A percentile compares a stretch with the other conserved stretches of the same genome.
phyloP scores from a whole-genome alignment of 2,113 vertebrate genomes.

The Pelvicachromis taeniatus region DNA sequence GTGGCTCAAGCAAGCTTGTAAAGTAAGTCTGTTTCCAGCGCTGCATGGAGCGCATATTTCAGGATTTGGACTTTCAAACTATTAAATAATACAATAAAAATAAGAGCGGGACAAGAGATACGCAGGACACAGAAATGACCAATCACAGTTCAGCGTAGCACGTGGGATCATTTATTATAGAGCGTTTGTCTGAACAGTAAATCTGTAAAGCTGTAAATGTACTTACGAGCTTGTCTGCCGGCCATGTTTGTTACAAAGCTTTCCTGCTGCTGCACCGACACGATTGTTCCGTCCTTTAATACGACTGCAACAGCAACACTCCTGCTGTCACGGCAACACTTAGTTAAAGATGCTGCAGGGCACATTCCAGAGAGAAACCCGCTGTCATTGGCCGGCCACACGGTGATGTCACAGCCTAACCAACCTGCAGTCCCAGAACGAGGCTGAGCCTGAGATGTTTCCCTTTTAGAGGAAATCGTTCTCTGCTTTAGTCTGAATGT shows the following conservation, averaged over 20 bases:
- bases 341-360: background rate
- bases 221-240: background rate
- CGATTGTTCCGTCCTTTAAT: background rate
- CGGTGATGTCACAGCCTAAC: background rate
- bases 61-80: background rate
- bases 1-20: background rate
- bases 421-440: background rate
- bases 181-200: background rate
- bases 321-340: background rate
- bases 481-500: background rate
- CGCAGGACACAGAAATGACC: background rate
- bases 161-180: background rate
- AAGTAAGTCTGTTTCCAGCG: background rate
- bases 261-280: background rate
- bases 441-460: background rate
- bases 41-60: background rate
- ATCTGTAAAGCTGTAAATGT: background rate
- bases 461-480: rapidly evolving
- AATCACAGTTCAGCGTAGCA: background rate
- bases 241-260: background rate
- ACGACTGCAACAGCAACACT: background rate
- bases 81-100: background rate
- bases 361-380: background rate
- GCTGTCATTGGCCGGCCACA: background rate
- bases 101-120: background rate